These are phyloP conservation scores for Grammomys surdaster DNA, from an alignment of 2,113 vertebrate species.

Conservation along the genomic window DNA sequence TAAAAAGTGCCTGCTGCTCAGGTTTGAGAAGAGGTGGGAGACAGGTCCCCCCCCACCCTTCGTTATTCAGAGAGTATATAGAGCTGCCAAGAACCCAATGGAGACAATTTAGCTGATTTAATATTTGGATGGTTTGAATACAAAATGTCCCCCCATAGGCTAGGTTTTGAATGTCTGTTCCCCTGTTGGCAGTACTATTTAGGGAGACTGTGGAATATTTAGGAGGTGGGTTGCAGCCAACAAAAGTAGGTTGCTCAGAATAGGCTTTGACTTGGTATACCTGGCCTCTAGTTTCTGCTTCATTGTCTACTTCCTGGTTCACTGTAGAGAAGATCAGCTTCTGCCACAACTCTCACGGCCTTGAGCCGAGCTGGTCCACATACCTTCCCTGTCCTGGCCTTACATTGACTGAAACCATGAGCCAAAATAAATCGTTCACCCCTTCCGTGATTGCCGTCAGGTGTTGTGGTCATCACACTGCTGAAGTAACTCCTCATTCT, in stretches of 20 bases:
- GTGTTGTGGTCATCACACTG: not conserved
- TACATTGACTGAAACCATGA: not conserved
- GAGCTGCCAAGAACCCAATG: slow-evolving; percentile 14
- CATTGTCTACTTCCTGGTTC: not conserved
- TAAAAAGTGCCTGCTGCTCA: not conserved
- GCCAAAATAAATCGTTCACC: not conserved
- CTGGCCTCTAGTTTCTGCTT: not conserved
- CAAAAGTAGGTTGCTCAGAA: not conserved
- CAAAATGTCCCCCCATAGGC: not conserved
- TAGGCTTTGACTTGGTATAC: not conserved
- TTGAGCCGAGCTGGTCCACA: not conserved
- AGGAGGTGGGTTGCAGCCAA: not conserved
- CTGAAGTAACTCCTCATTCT: not conserved
- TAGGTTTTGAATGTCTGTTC: not conserved
- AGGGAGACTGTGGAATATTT: not conserved
- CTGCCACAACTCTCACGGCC: not conserved
- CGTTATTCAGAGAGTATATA: not conserved
- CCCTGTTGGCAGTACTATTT: not conserved
- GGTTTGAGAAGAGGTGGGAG: not conserved
- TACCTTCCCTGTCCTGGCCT: not conserved
- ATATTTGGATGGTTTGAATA: not conserved
- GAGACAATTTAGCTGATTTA: slow-evolving; percentile 33
- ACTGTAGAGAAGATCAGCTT: not conserved
- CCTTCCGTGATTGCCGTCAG: too few relatives aligned
- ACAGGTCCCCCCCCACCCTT: not conserved